Evolutionary conservation across 2,797 vertebrate species (phyloP).

Genomic region (Halcyon badia): DNA sequence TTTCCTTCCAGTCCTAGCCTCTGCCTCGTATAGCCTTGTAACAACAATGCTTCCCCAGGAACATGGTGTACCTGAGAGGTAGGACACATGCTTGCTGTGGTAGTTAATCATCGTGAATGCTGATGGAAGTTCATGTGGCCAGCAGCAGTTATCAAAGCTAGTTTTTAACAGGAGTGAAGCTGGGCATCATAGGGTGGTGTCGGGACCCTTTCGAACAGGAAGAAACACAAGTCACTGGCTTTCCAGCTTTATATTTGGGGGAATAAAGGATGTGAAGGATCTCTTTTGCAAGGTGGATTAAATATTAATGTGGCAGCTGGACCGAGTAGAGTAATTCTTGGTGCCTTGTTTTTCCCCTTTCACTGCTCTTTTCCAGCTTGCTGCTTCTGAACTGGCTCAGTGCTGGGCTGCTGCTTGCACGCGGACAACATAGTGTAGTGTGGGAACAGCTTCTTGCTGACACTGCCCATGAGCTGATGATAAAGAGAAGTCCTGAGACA

Average conservation of each 20-base stretch:
- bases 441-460: constrained; percentile 27
- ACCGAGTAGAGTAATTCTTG: background rate
- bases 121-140: background rate
- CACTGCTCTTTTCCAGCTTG: background rate
- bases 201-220: background rate
- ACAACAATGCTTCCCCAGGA: background rate
- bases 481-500: constrained; percentile 21
- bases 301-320: background rate
- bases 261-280: background rate
- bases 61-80: background rate
- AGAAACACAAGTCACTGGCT: background rate
- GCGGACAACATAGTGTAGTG: background rate
- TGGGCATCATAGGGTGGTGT: background rate
- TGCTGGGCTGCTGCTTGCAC: background rate
- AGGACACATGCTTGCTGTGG: background rate
- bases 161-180: background rate
- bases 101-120: background rate
- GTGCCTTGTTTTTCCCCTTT: background rate
- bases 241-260: background rate
- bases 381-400: background rate
- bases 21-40: background rate
- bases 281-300: background rate
- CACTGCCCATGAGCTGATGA: background rate
- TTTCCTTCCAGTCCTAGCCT: background rate
- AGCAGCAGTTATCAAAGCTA: background rate